Conservation (phyloP, 2,113 vertebrate genomes). For the Psilopogon haemacephalus region DNA sequence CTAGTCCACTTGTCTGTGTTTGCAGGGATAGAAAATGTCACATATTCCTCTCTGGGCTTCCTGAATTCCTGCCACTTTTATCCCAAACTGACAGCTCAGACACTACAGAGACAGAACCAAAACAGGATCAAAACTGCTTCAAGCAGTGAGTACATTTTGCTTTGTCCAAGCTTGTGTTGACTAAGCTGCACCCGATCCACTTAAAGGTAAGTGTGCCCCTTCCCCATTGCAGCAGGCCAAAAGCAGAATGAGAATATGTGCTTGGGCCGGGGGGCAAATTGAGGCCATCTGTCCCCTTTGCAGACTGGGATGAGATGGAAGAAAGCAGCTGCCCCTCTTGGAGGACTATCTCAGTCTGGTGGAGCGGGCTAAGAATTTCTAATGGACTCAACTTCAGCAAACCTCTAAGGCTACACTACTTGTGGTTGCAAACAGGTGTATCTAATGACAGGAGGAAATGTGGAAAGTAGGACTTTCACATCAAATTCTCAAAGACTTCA, state of each 20-base stretch:
- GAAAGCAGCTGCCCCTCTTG: not conserved
- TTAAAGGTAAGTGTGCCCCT: not conserved
- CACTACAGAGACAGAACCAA: not conserved
- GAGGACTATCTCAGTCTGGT: not conserved
- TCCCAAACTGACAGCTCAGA: not conserved
- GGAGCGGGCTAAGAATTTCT: not conserved
- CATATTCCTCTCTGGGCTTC: not conserved
- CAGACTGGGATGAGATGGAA: not conserved
- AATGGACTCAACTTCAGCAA: not conserved
- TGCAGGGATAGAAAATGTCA: not conserved
- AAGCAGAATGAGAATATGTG: not conserved
- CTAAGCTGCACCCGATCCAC: not conserved
- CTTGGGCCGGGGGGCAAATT: not conserved
- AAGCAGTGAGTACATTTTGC: not conserved
- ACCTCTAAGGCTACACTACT: not conserved
- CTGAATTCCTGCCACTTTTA: not conserved
- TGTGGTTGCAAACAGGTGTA: not conserved
- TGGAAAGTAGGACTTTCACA: not conserved
- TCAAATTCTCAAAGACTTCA: not conserved
- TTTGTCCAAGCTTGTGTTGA: not conserved
- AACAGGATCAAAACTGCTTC: not conserved
- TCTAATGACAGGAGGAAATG: accelerated
- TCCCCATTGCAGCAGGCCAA: not conserved
- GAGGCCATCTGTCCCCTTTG: not conserved
- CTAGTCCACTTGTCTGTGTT: not conserved